A percentile compares a stretch with the other conserved stretches of the same genome.
Conservation (phyloP, 2,888 invertebrate species). For the Seladonia tumulorum region DNA sequence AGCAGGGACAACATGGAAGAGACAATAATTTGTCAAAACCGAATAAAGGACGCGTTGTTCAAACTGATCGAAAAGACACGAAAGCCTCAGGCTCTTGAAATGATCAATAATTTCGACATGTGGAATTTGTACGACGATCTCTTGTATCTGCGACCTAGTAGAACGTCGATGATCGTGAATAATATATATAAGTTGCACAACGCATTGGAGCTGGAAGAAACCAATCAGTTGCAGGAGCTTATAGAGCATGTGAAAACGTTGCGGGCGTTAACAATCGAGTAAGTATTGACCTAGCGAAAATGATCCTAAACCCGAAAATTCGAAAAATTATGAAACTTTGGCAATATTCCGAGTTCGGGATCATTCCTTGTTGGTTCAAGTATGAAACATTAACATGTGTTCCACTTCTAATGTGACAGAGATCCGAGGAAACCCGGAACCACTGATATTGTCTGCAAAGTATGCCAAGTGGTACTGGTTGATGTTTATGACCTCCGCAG, state of each 20-base stretch:
- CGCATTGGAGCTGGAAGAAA: conserved; percentile 84
- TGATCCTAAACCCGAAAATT: not conserved
- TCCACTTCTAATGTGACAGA: conserved; percentile 35
- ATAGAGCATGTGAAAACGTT: conserved; percentile 84
- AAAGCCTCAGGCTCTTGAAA: conserved; percentile 81
- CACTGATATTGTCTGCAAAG: conserved; percentile 82
- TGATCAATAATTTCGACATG: conserved; percentile 77
- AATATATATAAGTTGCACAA: conserved; percentile 84
- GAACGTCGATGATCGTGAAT: conserved; percentile 69
- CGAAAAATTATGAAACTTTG: not conserved
- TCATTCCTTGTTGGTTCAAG: not conserved
- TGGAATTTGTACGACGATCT: conserved; percentile 80
- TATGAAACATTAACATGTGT: conserved; percentile 10
- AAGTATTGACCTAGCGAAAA: conserved; percentile 72
- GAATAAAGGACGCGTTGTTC: conserved; percentile 84
- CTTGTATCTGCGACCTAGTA: conserved; percentile 81
- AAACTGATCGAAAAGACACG: conserved; percentile 84
- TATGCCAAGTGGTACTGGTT: conserved; percentile 84
- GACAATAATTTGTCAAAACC: conserved; percentile 83
- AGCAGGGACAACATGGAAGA: conserved; percentile 77
- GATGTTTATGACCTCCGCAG: conserved; percentile 85
- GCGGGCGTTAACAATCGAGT: conserved; percentile 84
- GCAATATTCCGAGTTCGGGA: not conserved
- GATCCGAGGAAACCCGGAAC: conserved; percentile 33
- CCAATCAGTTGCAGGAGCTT: conserved; percentile 80